Evolutionary conservation across 37 sponge, comb jelly and placozoan species (phyloP).

Genomic region (Bolinopsis microptera): DNA sequence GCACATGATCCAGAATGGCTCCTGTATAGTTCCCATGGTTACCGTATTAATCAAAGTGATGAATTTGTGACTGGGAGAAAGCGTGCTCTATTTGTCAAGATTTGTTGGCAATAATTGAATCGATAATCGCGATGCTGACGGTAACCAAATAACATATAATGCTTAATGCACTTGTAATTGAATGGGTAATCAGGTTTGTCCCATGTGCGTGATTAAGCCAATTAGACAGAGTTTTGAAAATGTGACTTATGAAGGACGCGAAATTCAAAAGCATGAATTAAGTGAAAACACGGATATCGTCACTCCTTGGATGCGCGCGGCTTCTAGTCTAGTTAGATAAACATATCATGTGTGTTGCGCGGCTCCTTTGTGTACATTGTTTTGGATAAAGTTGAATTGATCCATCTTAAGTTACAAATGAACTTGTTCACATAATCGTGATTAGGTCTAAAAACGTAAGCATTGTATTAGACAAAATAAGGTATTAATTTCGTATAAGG

Average conservation of each 20-base stretch:
- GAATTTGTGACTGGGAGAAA: background rate
- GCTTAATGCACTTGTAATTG: background rate
- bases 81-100: background rate
- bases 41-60: background rate
- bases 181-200: background rate
- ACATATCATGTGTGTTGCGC: too few relatives aligned
- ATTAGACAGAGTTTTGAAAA: background rate
- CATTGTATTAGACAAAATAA: too few relatives aligned
- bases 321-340: too few relatives aligned
- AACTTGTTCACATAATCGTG: too few relatives aligned
- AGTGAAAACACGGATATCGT: background rate
- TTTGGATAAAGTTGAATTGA: too few relatives aligned
- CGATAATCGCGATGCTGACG: background rate
- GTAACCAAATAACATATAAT: background rate
- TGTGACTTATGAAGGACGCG: background rate
- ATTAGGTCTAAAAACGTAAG: too few relatives aligned
- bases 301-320: background rate
- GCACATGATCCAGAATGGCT: background rate
- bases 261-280: background rate
- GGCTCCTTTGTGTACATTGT: too few relatives aligned
- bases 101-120: background rate
- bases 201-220: background rate
- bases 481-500: too few relatives aligned
- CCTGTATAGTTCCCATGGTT: background rate
- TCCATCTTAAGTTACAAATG: too few relatives aligned